Conservation (phyloP, 2,888 invertebrate genomes). For the Myopa testacea region DNA sequence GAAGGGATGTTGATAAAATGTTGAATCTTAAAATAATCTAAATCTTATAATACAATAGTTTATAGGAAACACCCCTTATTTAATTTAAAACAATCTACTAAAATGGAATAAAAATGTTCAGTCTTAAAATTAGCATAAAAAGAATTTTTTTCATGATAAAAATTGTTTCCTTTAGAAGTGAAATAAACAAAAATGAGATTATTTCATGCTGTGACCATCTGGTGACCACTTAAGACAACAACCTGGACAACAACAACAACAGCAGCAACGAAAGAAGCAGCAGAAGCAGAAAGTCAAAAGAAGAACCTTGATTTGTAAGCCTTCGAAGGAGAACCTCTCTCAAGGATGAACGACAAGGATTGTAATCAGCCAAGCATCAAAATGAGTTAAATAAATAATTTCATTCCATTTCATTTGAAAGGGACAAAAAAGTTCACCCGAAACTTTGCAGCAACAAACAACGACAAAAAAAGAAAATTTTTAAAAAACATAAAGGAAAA, state of each 20-base stretch:
- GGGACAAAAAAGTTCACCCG: constrained; percentile 50
- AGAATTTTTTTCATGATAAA: neutral
- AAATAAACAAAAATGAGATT: constrained; percentile 39
- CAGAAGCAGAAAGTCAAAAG: neutral
- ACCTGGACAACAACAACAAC: no score
- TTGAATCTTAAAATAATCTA: no score
- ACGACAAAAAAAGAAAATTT: neutral
- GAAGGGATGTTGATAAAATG: no score
- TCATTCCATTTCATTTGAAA: constrained; percentile 42
- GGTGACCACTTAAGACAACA: constrained; percentile 33
- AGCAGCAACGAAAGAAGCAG: no score
- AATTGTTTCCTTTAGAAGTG: neutral
- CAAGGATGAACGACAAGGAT: neutral
- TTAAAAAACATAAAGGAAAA: constrained; percentile 25
- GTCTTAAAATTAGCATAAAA: neutral
- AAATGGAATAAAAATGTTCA: no score
- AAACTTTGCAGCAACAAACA: constrained; percentile 13
- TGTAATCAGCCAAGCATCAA: constrained; percentile 24
- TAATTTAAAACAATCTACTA: no score
- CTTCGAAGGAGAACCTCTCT: neutral
- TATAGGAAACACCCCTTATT: no score
- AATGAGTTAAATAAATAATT: constrained; percentile 35
- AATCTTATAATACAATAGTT: no score
- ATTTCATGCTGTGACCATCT: constrained; percentile 40
- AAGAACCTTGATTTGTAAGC: neutral